Evolutionary conservation across 2,113 vertebrate genomes (phyloP), one percentile per base, ranked within the genome.

Genomic region (Suncus etruscus): DNA sequence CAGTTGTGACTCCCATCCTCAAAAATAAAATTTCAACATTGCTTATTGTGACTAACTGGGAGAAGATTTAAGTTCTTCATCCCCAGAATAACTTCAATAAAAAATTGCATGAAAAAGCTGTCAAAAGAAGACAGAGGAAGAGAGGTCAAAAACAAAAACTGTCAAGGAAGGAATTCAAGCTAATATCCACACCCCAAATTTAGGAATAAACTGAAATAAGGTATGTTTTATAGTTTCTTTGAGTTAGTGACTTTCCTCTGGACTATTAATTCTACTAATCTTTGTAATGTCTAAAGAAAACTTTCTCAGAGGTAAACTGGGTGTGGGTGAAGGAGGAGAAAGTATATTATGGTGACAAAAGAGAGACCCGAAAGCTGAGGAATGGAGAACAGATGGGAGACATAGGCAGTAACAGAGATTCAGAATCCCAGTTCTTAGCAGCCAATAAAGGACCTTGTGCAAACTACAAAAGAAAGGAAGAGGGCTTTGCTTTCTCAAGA

Each of bases 401-500:
- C 20, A 25, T 10, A 11, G 27, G 24, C 20, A 39, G 45, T 58
- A 39, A 66, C 20, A 61, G 58, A 61, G 14, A 22, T 22, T 15
- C 31, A 18, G 39, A n/a, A 45, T 77, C 83, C 25, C 3, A 6
- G n/a, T 32, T 6, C 32, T 47, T 54, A 15, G 50, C 47, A 39
- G 25, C 69, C 70, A 78, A 61, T 22, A 47, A 18, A 25, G 79
- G 78, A 74, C 85, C 47, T 81, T 39, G 27, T 79, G 24, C 47
- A 48, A 61, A 94, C 18, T 39, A 39, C 11, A 82, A 77, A 90
- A 69, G 73, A 77, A 90, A 69, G 73, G 76, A 54, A 89, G 75
- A 70, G 0, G n/a, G 66, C 29, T 22, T 87, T 68, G 51, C 83
- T 96, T 92, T 92, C 91, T 86, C 70, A 73, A 92, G 93, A 92